Base-by-base conservation (phyloP, 1,140 invertebrate species). In the Catajapyx aquilonaris region DNA sequence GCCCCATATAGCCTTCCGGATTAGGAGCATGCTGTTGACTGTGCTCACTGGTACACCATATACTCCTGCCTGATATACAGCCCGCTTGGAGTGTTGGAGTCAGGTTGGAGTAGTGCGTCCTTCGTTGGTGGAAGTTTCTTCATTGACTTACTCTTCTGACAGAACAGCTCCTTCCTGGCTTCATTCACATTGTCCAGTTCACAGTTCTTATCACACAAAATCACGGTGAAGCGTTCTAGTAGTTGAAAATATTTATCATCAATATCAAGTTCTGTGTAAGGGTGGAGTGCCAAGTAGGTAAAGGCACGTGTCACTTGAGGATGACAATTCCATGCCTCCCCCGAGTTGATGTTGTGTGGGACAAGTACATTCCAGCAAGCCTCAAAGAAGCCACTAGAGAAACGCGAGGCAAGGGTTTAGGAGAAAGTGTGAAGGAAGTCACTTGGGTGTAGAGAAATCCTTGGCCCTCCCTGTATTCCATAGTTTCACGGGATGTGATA, bases 71-170 rank as follows among this genome's bases (percentile, higher is more conserved):
- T 10, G 9, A 28, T 28, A 28, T n/a, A 28, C 9, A 10, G 9
- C 25, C 9, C 25, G 9, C n/a, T 9, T 9, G n/a, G 25, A 10
- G n/a, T 28, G 9, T 9, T 9, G n/a, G 25, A 10, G n/a, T n/a
- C n/a, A n/a, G n/a, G n/a, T n/a, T n/a, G n/a, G n/a, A n/a, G n/a
- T n/a, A n/a, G n/a, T 33, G 15, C 32, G 32, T 5, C 32, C 32
- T 33, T 17, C 5, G 32, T 33, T 33, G 32, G 32, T n/a, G 32
- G 32, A 33, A 33, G 32, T 33, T 33, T 33, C 32, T 33, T 17
- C 32, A 33, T 33, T 33, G 10, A 33, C 32, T 33, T 33, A 33
- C 32, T 33, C 32, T 33, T 33, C 32, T 33, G 32, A 33, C 32
- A 7, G 17, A 33, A 33, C 32, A 33, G 5, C 32, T 33, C 32